phyloP scores from a whole-genome alignment of 2,797 vertebrate species.

The Cyclura pinguis region DNA sequence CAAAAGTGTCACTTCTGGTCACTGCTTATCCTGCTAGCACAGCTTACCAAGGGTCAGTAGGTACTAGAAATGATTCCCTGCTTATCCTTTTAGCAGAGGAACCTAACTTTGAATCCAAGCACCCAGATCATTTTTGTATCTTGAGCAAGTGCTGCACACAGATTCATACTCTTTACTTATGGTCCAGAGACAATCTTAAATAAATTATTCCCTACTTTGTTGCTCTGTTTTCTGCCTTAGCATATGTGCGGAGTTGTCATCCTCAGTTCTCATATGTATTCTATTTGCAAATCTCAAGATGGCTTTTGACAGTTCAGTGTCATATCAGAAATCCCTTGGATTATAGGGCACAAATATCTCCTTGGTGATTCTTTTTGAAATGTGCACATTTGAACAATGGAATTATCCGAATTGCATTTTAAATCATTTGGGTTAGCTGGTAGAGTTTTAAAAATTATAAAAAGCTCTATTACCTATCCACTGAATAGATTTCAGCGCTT shows the following conservation, averaged over 20 bases:
- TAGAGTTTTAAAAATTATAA: conserved; percentile 75
- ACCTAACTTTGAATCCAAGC: neutral
- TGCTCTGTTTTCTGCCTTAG: conserved; percentile 31
- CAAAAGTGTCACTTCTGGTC: too few relatives aligned
- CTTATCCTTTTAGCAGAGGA: neutral
- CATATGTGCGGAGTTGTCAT: conserved; percentile 30
- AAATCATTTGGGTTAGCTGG: conserved; percentile 61
- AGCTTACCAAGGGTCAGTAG: too few relatives aligned
- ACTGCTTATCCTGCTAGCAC: too few relatives aligned
- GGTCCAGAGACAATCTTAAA: conserved; percentile 11
- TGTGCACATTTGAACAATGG: conserved; percentile 64
- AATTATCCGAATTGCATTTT: conserved; percentile 68
- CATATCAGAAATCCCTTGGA: conserved; percentile 47
- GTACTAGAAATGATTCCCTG: too few relatives aligned
- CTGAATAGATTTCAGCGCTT: conserved; percentile 71
- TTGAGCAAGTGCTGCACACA: conserved; percentile 25
- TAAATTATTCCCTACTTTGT: neutral
- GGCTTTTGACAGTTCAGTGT: conserved; percentile 48
- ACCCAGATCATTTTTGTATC: conserved; percentile 28
- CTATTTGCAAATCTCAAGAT: conserved; percentile 47
- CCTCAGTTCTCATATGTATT: conserved; percentile 46
- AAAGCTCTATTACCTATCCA: conserved; percentile 62
- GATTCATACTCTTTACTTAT: conserved; percentile 48
- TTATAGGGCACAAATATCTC: conserved; percentile 49
- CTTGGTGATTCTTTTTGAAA: conserved; percentile 61